Base-by-base conservation (phyloP, 2,113 vertebrate genomes). In the Sapayoa aenigma region DNA sequence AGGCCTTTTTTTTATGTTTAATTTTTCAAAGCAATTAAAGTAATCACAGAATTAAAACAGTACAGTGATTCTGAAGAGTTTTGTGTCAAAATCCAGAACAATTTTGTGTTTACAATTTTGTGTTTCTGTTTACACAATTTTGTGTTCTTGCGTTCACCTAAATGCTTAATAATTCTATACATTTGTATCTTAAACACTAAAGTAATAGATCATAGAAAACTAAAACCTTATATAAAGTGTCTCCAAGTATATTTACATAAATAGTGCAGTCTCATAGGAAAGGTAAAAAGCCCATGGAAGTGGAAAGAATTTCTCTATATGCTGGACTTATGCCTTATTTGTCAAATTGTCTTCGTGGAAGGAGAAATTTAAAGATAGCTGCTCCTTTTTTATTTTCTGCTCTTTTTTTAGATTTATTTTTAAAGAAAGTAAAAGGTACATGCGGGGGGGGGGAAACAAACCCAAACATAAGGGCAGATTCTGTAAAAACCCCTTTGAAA, bases 141-240 rank as follows among this genome's bases (percentile, higher is more conserved):
- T 63, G 82, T 72, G 92, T 92, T 71, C 66, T 93, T 53, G 42
- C 84, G 49, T 95, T 96, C 71, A 97, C 95, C 73, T 89, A 90
- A 97, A 97, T 91, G 84, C 73, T 95, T 94, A 94, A 84, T 94
- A 97, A 88, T 93, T 90, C 96, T 98, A 93, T 98, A 97, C 96
- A 96, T 94, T 96, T 95, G n/a, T 95, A 96, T 96, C 91, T 96
- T 97, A 97, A 97, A 97, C 95, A 93, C 92, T 97, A 95, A 97
- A 94, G 93, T 97, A 97, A 96, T 95, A 98, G 97, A 96, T 96
- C 83, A 93, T 98, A 98, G 97, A 98, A 98, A 98, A 98, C 98
- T 97, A 98, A 98, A 98, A 97, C 96, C 96, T 97, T 96, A 95
- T 96, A 96, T 97, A 97, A 98, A 97, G 97, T 96, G 96, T 97